Base-by-base conservation (phyloP, 1,140 invertebrate species). In the Lerema accius region DNA sequence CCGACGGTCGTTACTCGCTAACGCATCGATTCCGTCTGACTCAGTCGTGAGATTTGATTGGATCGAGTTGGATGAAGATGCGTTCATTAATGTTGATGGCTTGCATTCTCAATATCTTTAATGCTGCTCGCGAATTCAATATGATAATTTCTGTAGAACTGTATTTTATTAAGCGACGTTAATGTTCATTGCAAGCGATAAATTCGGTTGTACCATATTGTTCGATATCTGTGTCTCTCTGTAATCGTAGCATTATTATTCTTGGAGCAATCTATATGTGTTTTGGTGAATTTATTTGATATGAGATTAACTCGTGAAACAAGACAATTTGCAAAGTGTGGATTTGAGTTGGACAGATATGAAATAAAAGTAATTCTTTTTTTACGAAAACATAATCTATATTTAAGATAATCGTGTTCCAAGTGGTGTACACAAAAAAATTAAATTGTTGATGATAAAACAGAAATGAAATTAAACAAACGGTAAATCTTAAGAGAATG, bases 1-100 rank as follows among this genome's bases (percentile, higher is more conserved):
- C 87, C 86, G 87, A 85, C 73, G 82, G 78, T 84, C 86, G 85
- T 90, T 84, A 87, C 70, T 80, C 76, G 80, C 74, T 75, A 81
- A 83, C 85, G 86, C 84, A 85, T 85, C 78, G 83, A 82, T 80
- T 76, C 82, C 60, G 50, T 42, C 23, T 84, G 84, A 86, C 50
- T 88, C 82, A 88, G 78, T 67, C 67, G 65, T 67, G 67, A 73
- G 77, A 74, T 85, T 79, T 80, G 82, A 86, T 86, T 79, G 77
- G 72, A 80, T 69, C 67, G 58, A 55, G 63, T 65, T 39, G 59
- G 65, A 70, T 68, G 70, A 70, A 70, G 66, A 72, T 74, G 71
- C 74, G 67, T 77, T 86, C 76, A 84, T 86, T 84, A 86, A 77
- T 75, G 76, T 82, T 75, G 68, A 76, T 78, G 69, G 65, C 50